Evolutionary conservation across 37 sponge, comb jelly and placozoan species (phyloP), one percentile per base, ranked within the genome.

Genomic region (Ianthella basta): DNA sequence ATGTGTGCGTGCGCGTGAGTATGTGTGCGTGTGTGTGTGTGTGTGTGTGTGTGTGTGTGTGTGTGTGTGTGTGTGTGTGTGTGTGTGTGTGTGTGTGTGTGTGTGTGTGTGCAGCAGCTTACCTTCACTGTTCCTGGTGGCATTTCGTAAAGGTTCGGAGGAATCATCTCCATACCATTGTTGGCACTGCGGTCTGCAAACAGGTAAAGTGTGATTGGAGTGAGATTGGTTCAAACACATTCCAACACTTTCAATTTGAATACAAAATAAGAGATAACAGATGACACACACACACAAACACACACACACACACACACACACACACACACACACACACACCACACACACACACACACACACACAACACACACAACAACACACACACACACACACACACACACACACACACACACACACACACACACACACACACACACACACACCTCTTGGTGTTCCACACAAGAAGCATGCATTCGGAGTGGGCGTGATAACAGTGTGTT

Each of bases 381-480:
- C 18, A 57, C 15, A 20, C 18, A 57, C 18, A 57, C 59, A 18
- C 18, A 57, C 59, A 57, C 18, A 57, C 59, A 56, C 15, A 56
- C 18, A 19, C 18, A 56, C 59, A 56, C 16, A 15, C 59, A 56
- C 59, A 56, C 59, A 56, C 15, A 56, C 59, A 56, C 59, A 56
- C 59, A 15, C 15, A 56, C 16, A 19, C 18, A 18, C 18, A 18
- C 15, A 56, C 18, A 56, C 16, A 4, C 25, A 69, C 70, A 0
- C 18, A 69, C 70, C 70, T 69, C 70, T 69, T 35, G 70, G 33
- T 69, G 70, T 69, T 6, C 70, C 70, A 29, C 70, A 69, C 18
- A 69, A 34, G 70, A 69, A 69, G 70, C 70, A 69, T 35, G 10
- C 70, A 16, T 69, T 33, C 4, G 70, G 34, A 18, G 70, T 69